Evolutionary conservation across 2,113 vertebrate species (phyloP), one percentile per base, ranked within the genome.

Genomic region (Pteruthius melanotis): DNA sequence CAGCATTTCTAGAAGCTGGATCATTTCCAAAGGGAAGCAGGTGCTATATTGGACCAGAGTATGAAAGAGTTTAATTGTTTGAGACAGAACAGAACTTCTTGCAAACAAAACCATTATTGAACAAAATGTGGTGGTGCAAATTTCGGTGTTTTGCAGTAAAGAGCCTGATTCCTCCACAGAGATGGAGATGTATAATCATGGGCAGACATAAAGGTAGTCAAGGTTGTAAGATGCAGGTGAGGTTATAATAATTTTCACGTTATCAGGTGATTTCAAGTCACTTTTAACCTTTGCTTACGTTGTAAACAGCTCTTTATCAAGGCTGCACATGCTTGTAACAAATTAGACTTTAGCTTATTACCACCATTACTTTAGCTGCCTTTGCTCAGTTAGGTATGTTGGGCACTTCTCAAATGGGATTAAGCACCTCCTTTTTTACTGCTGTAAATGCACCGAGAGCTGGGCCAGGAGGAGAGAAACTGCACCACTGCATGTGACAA

Each of bases 261-360:
- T 86, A 77, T 63, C 79, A 70, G 82, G 65, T 69, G 33, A 86
- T 83, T 93, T 93, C 59, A 59, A 42, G 31, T 40, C 27, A 75
- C 65, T 94, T 88, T 74, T 92, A 95, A 93, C 89, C 83, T 97
- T 91, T 95, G 68, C 76, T 89, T 83, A 47, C 8, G 1, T 49
- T 0, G 0, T 21, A 93, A 77, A 75, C 30, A 27, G 22, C 35
- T 52, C 37, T 92, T 96, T 95, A 92, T 89, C 72, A 84, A 83
- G 81, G 70, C 47, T 81, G 42, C 72, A 68, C 35, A 70, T 64
- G 83, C 1, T 0, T 81, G 83, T 26, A 83, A 78, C 56, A 40
- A 47, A 87, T 81, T 9, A 74, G 68, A 92, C 59, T 90, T 90
- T 54, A 95, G 74, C 56, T 89, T 68, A 37, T 70, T 56, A 49